Percentiles rank a stretch among this genome's conserved stretches.
phyloP scores from a whole-genome alignment of 2,888 invertebrate species.

The Megaustenia siamemsis region DNA sequence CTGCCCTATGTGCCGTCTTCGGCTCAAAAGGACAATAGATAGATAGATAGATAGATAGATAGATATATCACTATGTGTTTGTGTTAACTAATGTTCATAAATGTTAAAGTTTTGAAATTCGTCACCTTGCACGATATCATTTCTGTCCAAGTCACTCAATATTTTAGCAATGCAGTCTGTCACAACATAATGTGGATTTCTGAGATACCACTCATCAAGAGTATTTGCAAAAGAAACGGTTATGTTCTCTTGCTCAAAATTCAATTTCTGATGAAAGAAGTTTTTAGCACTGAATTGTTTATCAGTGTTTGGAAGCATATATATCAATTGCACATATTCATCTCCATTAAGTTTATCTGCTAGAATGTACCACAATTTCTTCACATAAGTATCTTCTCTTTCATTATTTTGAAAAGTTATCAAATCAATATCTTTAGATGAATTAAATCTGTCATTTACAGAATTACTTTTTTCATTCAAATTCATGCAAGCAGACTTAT shows the following conservation, averaged over 20 bases:
- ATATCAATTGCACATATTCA: neutral
- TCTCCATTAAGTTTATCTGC: neutral
- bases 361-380: neutral
- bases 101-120: neutral
- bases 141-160: neutral
- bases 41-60: no score
- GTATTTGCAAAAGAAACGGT: neutral
- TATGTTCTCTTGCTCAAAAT: neutral
- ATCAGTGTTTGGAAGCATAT: constrained; percentile 4
- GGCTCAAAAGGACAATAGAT: no score
- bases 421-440: neutral
- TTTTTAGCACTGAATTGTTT: neutral
- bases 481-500: neutral
- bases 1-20: no score
- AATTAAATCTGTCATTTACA: neutral
- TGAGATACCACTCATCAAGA: constrained; percentile 4
- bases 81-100: no score
- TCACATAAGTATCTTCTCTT: neutral
- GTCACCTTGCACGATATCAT: neutral
- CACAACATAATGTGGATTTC: neutral
- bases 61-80: no score
- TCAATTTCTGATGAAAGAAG: neutral
- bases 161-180: neutral
- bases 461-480: neutral
- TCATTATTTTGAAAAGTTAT: neutral